Conservation (phyloP, 2,888 invertebrate species). For the Eubasilissa splendida region DNA sequence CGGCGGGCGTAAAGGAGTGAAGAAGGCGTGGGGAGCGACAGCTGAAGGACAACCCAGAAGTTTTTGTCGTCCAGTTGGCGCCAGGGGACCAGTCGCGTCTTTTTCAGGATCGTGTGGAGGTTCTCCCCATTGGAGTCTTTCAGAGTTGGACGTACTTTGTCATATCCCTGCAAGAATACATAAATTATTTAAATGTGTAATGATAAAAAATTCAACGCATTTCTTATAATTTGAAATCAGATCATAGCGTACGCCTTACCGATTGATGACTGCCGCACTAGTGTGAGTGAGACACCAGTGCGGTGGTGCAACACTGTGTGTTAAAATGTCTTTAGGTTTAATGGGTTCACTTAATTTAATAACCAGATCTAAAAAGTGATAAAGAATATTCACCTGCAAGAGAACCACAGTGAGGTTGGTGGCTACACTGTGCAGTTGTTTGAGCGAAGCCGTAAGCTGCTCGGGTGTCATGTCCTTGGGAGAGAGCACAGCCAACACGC, state of each 20-base stretch:
- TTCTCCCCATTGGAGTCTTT: constrained; percentile 72
- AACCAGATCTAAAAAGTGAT: too few species aligned
- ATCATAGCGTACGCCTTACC: too few species aligned
- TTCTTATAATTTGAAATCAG: too few species aligned
- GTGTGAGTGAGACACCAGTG: too few species aligned
- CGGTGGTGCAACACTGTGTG: too few species aligned
- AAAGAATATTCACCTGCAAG: constrained; percentile 64
- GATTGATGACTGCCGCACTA: too few species aligned
- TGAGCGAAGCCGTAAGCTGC: constrained; percentile 66
- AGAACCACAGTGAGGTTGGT: constrained; percentile 67
- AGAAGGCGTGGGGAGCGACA: constrained; percentile 75
- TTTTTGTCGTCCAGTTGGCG: constrained; percentile 71
- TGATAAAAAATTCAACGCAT: too few species aligned
- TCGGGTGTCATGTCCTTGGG: constrained; percentile 67
- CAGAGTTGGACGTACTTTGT: constrained; percentile 70
- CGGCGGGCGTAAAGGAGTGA: constrained; percentile 54
- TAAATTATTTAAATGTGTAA: too few species aligned
- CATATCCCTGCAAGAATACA: constrained; percentile 70
- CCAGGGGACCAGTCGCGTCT: constrained; percentile 72
- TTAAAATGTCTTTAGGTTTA: too few species aligned
- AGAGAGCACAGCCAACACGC: constrained; percentile 68
- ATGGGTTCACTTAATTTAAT: too few species aligned
- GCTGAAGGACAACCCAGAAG: constrained; percentile 78
- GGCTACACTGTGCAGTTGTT: constrained; percentile 65
- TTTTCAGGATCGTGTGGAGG: constrained; percentile 67